A percentile compares a stretch with the other conserved stretches of the same genome.
phyloP scores from a whole-genome alignment of 2,113 vertebrate genomes.

The Agelaius tricolor region DNA sequence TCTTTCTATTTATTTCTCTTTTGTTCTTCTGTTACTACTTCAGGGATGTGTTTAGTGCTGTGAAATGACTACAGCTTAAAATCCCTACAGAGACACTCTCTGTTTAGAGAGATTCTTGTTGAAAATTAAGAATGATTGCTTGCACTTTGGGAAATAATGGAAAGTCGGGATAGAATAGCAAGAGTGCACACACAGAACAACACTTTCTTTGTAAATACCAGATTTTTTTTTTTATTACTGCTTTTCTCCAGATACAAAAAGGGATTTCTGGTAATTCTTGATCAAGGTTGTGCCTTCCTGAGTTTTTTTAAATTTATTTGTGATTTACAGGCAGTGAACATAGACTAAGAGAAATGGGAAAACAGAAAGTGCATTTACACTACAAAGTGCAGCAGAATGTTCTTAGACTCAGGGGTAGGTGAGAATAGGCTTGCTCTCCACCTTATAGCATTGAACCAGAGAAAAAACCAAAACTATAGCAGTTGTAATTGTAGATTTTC shows the following conservation, averaged over 20 bases:
- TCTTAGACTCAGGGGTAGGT: not conserved
- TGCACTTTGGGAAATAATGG: not conserved
- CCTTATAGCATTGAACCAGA: not conserved
- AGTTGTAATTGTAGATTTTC: not conserved
- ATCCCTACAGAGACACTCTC: not conserved
- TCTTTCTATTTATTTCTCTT: not conserved
- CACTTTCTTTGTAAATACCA: not conserved
- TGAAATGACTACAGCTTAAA: slow-evolving; percentile 4
- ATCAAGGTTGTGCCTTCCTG: not conserved
- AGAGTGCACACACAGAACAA: not conserved
- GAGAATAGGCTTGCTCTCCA: not conserved
- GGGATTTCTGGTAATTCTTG: not conserved
- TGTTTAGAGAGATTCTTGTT: not conserved
- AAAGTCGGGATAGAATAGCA: not conserved
- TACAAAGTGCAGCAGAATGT: not conserved
- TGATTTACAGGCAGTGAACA: not conserved
- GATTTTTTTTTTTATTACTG: not conserved
- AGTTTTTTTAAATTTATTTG: not conserved
- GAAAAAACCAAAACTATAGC: not conserved
- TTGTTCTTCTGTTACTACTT: not conserved
- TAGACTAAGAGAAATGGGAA: not conserved
- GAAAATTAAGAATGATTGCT: slow-evolving; percentile 38
- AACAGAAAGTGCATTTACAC: not conserved
- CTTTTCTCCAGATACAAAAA: not conserved
- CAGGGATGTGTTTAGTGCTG: not conserved